phyloP scores from a whole-genome alignment of 2,797 vertebrate genomes.

The Phataginus tetradactyla region DNA sequence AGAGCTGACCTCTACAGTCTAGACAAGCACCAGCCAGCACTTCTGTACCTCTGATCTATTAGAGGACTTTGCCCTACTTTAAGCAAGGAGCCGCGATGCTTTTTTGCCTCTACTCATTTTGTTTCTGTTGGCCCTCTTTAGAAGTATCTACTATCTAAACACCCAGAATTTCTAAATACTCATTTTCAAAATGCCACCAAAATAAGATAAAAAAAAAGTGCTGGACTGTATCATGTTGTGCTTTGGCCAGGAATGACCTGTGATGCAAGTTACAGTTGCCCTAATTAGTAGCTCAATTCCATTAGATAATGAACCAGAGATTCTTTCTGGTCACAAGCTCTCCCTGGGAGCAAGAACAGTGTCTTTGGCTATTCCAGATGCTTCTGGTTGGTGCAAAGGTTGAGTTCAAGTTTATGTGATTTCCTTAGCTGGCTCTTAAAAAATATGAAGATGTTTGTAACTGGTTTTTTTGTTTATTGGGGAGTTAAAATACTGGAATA shows the following conservation, averaged over 20 bases:
- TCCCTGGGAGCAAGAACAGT: background rate
- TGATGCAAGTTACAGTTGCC: background rate
- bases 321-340: background rate
- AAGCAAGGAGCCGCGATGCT: background rate
- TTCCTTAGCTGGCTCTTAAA: background rate
- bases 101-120: background rate
- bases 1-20: background rate
- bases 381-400: background rate
- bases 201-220: slow-evolving; percentile 4
- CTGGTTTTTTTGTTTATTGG: background rate
- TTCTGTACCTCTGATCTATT: background rate
- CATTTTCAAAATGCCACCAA: slow-evolving; percentile 22
- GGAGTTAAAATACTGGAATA: background rate
- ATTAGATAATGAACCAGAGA: background rate
- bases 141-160: slow-evolving; percentile 35
- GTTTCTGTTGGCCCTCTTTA: background rate
- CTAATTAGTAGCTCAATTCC: background rate
- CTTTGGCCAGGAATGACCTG: background rate
- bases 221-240: background rate
- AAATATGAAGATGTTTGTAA: background rate
- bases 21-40: background rate
- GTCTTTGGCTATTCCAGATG: background rate
- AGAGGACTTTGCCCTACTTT: background rate
- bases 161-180: background rate
- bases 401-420: background rate